These are phyloP conservation scores for Vulpes lagopus DNA, from an alignment of 2,113 vertebrate species.

Conservation along the genomic window DNA sequence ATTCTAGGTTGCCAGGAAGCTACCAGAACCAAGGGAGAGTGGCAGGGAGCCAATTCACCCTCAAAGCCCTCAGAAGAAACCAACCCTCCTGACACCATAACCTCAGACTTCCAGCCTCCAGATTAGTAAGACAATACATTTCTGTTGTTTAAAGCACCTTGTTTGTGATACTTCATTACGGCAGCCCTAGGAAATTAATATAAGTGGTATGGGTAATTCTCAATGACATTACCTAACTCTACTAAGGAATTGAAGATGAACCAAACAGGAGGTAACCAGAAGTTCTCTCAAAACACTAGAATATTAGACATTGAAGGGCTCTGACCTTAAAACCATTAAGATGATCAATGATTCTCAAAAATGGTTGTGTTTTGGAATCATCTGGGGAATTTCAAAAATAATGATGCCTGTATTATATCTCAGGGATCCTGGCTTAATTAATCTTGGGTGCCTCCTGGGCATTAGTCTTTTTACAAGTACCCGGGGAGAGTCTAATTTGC, in stretches of 20 bases:
- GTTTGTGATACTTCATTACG: not conserved
- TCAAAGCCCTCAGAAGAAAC: not conserved
- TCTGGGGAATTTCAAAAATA: not conserved
- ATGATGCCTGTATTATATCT: not conserved
- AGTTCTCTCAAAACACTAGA: not conserved
- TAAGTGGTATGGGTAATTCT: not conserved
- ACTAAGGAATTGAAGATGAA: not conserved
- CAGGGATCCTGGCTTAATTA: conserved; percentile 21
- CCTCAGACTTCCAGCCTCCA: not conserved
- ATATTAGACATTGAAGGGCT: not conserved
- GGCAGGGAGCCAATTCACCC: not conserved
- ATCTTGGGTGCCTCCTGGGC: not conserved
- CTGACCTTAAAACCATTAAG: not conserved
- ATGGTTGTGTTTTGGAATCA: not conserved
- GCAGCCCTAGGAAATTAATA: not conserved
- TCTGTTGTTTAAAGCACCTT: not conserved
- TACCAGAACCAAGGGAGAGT: not conserved
- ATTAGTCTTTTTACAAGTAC: not conserved
- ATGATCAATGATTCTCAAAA: conserved; percentile 1
- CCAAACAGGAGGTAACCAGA: not conserved
- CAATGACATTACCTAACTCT: not conserved
- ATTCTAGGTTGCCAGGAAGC: not conserved
- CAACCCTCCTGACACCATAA: not conserved
- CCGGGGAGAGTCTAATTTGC: not conserved
- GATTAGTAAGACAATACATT: not conserved